A percentile compares a stretch with the other conserved stretches of the same genome.
Evolutionary conservation across 2,888 invertebrate species (phyloP).

Genomic region (Netelia melanura): DNA sequence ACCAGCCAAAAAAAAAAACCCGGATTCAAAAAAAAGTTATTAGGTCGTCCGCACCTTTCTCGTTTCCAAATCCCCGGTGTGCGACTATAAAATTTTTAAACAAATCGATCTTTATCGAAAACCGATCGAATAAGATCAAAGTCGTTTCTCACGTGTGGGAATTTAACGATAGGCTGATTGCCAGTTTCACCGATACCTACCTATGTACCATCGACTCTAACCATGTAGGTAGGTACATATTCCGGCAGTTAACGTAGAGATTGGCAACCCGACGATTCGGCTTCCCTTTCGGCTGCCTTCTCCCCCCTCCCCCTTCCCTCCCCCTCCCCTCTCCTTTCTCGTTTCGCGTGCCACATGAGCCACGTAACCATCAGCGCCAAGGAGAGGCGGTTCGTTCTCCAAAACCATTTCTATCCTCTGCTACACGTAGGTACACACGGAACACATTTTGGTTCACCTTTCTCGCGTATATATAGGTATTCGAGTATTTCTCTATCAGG

Average conservation of each 20-base stretch:
- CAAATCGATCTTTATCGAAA: neutral
- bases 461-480: slow-evolving; percentile 29
- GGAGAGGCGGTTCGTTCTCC: slow-evolving; percentile 25
- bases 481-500: neutral
- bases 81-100: too few relatives aligned
- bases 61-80: too few relatives aligned
- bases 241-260: slow-evolving; percentile 26
- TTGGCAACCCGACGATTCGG: slow-evolving; percentile 42
- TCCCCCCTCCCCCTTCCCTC: neutral
- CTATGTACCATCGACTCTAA: neutral
- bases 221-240: neutral
- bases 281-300: slow-evolving; percentile 2
- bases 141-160: slow-evolving; percentile 21
- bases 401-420: slow-evolving; percentile 52
- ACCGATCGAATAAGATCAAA: slow-evolving; percentile 18
- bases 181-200: slow-evolving; percentile 37
- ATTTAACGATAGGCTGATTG: slow-evolving; percentile 56
- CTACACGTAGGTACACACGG: neutral
- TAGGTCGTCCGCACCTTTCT: too few relatives aligned
- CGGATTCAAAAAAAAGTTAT: too few relatives aligned
- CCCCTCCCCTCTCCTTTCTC: slow-evolving; percentile 67
- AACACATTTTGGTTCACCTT: slow-evolving; percentile 53
- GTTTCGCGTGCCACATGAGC: slow-evolving; percentile 56
- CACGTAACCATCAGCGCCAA: slow-evolving; percentile 29
- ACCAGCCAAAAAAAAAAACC: too few relatives aligned